phyloP scores from a whole-genome alignment of 2,113 vertebrate species.

The Oreochromis spilurus region DNA sequence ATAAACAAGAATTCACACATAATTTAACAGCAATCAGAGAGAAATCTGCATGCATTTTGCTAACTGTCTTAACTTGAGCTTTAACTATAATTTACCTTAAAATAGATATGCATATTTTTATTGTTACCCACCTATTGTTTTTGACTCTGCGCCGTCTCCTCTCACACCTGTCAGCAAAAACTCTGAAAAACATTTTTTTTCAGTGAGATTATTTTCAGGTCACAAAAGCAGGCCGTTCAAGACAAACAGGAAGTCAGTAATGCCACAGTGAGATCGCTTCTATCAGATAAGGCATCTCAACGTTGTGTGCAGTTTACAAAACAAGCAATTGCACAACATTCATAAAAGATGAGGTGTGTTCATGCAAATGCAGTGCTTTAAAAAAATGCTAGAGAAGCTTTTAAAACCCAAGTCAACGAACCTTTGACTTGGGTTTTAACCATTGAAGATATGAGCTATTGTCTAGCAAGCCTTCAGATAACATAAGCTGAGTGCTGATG shows the following conservation, averaged over 20 bases:
- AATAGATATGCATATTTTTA: not conserved
- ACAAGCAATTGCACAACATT: not conserved
- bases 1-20: not conserved
- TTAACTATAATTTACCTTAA: not conserved
- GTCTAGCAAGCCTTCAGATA: not conserved
- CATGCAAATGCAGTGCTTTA: not conserved
- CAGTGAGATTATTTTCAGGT: not conserved
- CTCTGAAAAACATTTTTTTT: constrained; percentile 50
- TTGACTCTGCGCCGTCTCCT: constrained; percentile 21
- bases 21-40: not conserved
- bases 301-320: not conserved
- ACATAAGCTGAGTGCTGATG: not conserved
- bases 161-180: constrained; percentile 19
- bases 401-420: too few relatives aligned
- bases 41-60: not conserved
- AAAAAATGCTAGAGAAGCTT: not conserved
- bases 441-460: not conserved
- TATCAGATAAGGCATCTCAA: not conserved
- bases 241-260: constrained; percentile 6
- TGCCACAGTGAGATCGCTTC: not conserved
- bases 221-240: not conserved
- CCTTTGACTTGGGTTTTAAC: not conserved
- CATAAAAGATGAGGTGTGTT: fast-evolving
- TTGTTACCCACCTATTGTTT: constrained; percentile 3
- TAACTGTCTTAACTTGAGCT: not conserved